phyloP scores from a whole-genome alignment of 2,888 invertebrate genomes.

The Alviniconcha strummeri region DNA sequence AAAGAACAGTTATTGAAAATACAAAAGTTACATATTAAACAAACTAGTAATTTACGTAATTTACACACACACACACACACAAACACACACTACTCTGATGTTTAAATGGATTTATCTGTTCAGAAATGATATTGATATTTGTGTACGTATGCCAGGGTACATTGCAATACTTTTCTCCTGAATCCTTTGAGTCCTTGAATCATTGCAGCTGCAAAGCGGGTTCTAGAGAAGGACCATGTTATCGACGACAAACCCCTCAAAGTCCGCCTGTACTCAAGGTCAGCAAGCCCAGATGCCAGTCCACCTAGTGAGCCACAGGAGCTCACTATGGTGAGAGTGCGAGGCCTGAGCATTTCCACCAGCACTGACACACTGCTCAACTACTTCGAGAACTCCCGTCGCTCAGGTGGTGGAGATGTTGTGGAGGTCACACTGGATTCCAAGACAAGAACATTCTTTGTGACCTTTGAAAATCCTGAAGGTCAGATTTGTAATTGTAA shows the following conservation, averaged over 20 bases:
- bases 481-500: constrained; percentile 1
- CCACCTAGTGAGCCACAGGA: neutral
- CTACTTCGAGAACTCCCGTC: constrained; percentile 28
- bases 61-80: too few species aligned
- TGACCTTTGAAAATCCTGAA: constrained; percentile 14
- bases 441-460: neutral
- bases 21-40: too few species aligned
- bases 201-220: constrained; percentile 7
- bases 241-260: neutral
- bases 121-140: too few species aligned
- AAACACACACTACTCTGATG: too few species aligned
- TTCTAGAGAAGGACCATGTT: constrained; percentile 8
- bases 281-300: neutral
- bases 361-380: neutral
- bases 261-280: neutral
- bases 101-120: too few species aligned
- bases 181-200: too few species aligned
- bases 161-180: too few species aligned
- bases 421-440: neutral
- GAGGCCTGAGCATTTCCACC: neutral
- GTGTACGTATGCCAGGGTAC: too few species aligned
- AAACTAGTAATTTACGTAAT: too few species aligned
- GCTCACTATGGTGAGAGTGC: constrained; percentile 12
- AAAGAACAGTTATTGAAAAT: too few species aligned
- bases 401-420: constrained; percentile 26